A percentile compares a stretch with the other conserved stretches of the same genome.
These are phyloP conservation scores for Orthonevra nobilis DNA, from an alignment of 2,888 invertebrate species.

Conservation along the genomic window DNA sequence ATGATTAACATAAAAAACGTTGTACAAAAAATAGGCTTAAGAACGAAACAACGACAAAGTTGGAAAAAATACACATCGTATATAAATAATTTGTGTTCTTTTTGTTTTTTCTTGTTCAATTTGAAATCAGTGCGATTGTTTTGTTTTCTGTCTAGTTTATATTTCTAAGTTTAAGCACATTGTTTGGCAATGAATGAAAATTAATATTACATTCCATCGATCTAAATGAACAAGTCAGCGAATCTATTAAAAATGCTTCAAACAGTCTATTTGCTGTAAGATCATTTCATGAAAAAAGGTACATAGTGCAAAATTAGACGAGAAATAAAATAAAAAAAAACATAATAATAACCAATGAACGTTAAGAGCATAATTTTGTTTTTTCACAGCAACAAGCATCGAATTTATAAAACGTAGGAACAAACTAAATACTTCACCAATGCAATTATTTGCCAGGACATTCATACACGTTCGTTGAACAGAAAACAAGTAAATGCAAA, in stretches of 20 bases:
- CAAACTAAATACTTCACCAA: slow-evolving; percentile 40
- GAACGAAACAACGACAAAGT: slow-evolving; percentile 20
- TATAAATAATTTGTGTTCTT: slow-evolving; percentile 8
- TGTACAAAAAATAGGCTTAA: slow-evolving; percentile 36
- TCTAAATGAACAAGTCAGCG: slow-evolving; percentile 4
- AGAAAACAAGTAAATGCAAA: slow-evolving; percentile 48
- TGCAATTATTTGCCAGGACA: slow-evolving; percentile 20
- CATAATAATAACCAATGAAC: not conserved
- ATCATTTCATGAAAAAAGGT: slow-evolving; percentile 22
- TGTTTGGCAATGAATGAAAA: slow-evolving; percentile 32
- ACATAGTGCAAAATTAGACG: slow-evolving; percentile 26
- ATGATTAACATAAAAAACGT: slow-evolving; percentile 31
- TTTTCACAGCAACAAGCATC: slow-evolving; percentile 17
- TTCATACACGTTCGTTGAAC: slow-evolving; percentile 5
- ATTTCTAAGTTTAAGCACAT: slow-evolving; percentile 7
- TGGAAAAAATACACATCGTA: not conserved
- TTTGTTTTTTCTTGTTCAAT: slow-evolving; percentile 30
- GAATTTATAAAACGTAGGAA: not conserved
- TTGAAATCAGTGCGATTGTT: slow-evolving; percentile 32
- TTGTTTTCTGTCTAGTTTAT: slow-evolving; percentile 11
- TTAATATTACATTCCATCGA: slow-evolving; percentile 13
- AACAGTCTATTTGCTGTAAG: not conserved
- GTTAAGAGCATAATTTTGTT: not conserved
- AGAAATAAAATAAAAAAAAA: slow-evolving; percentile 7
- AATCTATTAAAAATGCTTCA: slow-evolving; percentile 13